A percentile compares a stretch with the other conserved stretches of the same genome.
These are phyloP conservation scores for Rhamphomyia laevipes DNA, from an alignment of 2,888 invertebrate species.

Conservation along the genomic window DNA sequence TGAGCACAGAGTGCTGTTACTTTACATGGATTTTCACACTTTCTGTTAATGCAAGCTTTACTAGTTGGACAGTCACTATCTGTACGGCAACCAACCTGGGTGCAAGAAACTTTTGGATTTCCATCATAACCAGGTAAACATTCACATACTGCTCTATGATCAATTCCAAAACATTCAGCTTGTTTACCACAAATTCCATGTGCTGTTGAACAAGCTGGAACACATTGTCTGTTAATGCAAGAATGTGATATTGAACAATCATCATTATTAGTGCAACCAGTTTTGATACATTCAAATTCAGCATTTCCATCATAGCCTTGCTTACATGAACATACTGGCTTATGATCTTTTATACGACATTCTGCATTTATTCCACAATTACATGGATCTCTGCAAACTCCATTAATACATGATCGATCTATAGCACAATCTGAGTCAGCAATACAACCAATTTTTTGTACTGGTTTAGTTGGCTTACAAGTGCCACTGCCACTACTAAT, in stretches of 20 bases:
- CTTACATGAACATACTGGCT: slow-evolving; percentile 75
- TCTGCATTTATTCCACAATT: slow-evolving; percentile 75
- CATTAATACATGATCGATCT: slow-evolving; percentile 67
- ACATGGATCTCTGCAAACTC: slow-evolving; percentile 73
- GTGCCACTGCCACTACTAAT: slow-evolving; percentile 72
- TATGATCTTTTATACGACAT: slow-evolving; percentile 73
- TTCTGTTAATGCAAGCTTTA: slow-evolving; percentile 68
- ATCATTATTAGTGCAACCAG: slow-evolving; percentile 58
- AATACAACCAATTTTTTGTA: slow-evolving; percentile 53
- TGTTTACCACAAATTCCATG: slow-evolving; percentile 60
- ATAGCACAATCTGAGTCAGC: slow-evolving; percentile 66
- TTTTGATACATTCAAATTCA: slow-evolving; percentile 63
- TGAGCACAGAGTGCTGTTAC: slow-evolving; percentile 54
- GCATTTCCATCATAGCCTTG: slow-evolving; percentile 78
- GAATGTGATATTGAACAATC: slow-evolving; percentile 73
- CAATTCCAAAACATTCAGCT: slow-evolving; percentile 67
- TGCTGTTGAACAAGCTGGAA: slow-evolving; percentile 65
- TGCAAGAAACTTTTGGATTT: slow-evolving; percentile 66
- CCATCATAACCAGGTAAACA: slow-evolving; percentile 73
- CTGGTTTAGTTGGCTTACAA: slow-evolving; percentile 59
- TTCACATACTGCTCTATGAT: slow-evolving; percentile 72
- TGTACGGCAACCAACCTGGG: slow-evolving; percentile 65
- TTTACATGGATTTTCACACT: slow-evolving; percentile 67
- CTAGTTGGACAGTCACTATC: slow-evolving; percentile 71
- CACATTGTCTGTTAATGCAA: slow-evolving; percentile 72